Evolutionary conservation across 2,797 vertebrate genomes (phyloP).

Genomic region (Vultur gryphus): DNA sequence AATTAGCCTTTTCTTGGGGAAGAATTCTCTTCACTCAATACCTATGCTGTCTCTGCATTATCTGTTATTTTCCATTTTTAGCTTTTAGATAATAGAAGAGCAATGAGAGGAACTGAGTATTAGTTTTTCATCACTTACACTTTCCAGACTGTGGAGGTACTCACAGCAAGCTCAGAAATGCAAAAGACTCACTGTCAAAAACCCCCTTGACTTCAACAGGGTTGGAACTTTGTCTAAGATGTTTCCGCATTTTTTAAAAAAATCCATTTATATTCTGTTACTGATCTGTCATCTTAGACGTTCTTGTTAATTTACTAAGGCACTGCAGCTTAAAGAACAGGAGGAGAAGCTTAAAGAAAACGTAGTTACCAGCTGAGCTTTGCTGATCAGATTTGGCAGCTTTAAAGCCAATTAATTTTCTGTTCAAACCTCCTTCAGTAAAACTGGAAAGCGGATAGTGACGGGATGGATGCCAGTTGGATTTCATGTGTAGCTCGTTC

Average conservation of each 20-base stretch:
- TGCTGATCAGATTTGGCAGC: conserved; percentile 50
- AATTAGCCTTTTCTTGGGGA: not conserved
- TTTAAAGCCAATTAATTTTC: conserved; percentile 67
- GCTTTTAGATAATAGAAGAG: not conserved
- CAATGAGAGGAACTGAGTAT: not conserved
- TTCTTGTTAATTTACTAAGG: not conserved
- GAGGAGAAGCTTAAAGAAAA: conserved; percentile 44
- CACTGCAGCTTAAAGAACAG: not conserved
- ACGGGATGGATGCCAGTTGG: not conserved
- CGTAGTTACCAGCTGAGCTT: conserved; percentile 28
- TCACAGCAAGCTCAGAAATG: not conserved
- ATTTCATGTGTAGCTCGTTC: not conserved
- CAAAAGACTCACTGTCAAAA: not conserved
- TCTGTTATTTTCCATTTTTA: not conserved
- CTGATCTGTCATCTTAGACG: conserved; percentile 12
- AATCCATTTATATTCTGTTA: conserved; percentile 8
- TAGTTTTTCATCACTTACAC: not conserved
- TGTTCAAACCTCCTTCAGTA: conserved; percentile 34
- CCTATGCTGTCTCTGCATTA: not conserved
- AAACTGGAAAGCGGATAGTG: conserved; percentile 10
- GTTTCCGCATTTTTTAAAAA: not conserved
- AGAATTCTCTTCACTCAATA: not conserved
- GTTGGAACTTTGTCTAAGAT: not conserved
- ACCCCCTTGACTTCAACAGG: not conserved
- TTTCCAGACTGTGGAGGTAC: not conserved